Evolutionary conservation across 2,888 invertebrate species (phyloP), one percentile per base, ranked within the genome.

Genomic region (Odontocerum albicorne): DNA sequence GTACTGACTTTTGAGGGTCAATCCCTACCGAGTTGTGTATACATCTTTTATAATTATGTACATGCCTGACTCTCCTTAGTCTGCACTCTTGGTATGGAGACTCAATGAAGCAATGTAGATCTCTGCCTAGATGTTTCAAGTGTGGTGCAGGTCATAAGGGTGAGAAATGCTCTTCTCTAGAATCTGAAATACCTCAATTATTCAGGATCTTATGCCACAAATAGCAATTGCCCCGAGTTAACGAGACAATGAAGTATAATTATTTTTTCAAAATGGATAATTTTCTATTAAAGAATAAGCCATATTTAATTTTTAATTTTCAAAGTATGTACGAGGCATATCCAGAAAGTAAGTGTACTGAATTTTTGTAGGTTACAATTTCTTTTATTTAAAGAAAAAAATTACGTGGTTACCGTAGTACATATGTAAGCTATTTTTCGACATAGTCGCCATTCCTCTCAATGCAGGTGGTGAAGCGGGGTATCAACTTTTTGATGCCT

Each of bases 1-100:
- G 47, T 47, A 16, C 3, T 46, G 4, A 44, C 35, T 3, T 27
- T 49, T 19, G 39, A 38, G 4, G 49, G 49, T 13, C 38, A 49
- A n/a, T 13, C 15, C n/a, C 39, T 49, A 15, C 49, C 39, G 10
- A 10, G 8, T 2, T 2, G 19, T 12, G 49, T 49, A 2, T 49
- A 27, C 13, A n/a, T 49, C 8, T 22, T 21, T 27, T n/a, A 39
- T 8, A 35, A 38, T 27, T 22, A 22, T 49, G 39, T 22, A 12
- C 16, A 4, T 49, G 27, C 27, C 49, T 16, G 4, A 49, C 49
- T 17, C 10, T 49, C 10, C 39, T 35, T 8, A 39, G 49, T 35
- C 31, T 33, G 13, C 10, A 21, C 31, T 38, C 39, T 12, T 3
- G 38, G 2, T 49, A 13, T 27, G 49, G 49, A 2, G 39, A 49